These are phyloP conservation scores for Amyelois transitella DNA, from an alignment of 1,140 invertebrate genomes.

Conservation along the genomic window DNA sequence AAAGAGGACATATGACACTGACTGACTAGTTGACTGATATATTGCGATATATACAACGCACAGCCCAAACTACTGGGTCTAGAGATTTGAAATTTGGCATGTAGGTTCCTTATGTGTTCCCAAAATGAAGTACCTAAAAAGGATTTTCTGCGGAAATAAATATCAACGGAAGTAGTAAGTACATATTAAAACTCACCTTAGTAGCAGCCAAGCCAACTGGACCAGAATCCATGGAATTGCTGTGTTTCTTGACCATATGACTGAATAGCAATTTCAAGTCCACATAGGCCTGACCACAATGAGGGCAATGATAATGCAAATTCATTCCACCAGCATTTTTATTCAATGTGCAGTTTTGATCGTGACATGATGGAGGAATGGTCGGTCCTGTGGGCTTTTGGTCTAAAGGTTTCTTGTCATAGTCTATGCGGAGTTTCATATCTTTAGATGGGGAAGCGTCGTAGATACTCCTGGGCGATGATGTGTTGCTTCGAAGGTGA, in stretches of 20 bases:
- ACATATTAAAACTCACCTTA: constrained; percentile 41
- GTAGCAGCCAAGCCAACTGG: constrained; percentile 65
- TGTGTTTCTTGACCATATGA: constrained; percentile 68
- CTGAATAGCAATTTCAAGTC: constrained; percentile 60
- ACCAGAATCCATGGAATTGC: constrained; percentile 53
- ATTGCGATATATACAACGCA: too few species aligned
- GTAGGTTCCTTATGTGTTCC: too few species aligned
- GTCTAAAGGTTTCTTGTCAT: constrained; percentile 51
- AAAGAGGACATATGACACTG: too few species aligned
- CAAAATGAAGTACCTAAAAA: too few species aligned
- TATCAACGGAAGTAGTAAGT: background rate
- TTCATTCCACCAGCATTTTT: constrained; percentile 63
- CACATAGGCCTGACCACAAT: constrained; percentile 63
- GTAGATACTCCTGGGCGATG: constrained; percentile 56
- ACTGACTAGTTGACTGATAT: too few species aligned
- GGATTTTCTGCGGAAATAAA: too few species aligned
- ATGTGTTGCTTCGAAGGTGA: constrained; percentile 76
- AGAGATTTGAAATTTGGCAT: too few species aligned
- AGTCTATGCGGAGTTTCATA: constrained; percentile 50
- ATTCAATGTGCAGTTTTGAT: constrained; percentile 58
- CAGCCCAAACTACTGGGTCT: too few species aligned
- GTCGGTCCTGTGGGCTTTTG: constrained; percentile 47
- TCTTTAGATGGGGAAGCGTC: constrained; percentile 63
- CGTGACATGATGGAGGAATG: constrained; percentile 58
- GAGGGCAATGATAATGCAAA: constrained; percentile 62